Percentiles rank a stretch among this genome's conserved stretches.
These are phyloP conservation scores for Smutsia gigantea DNA, from an alignment of 2,797 vertebrate genomes.

Conservation along the genomic window DNA sequence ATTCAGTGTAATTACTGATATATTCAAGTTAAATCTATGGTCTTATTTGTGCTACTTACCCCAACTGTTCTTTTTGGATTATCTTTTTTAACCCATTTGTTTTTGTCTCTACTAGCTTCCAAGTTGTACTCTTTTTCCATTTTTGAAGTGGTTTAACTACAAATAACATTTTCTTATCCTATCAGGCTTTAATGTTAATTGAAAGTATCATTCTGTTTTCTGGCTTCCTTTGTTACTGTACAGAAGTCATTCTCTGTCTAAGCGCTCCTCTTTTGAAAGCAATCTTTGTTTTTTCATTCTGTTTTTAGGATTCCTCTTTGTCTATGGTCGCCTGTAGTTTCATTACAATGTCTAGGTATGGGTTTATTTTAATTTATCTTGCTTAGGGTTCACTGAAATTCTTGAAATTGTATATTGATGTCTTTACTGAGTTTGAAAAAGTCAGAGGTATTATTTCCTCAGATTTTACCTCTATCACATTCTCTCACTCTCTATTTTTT, in stretches of 20 bases:
- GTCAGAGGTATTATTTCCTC: not conserved
- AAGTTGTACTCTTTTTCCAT: not conserved
- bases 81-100: not conserved
- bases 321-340: not conserved
- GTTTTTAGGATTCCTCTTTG: not conserved
- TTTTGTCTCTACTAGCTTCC: slow-evolving; percentile 11
- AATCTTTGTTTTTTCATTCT: not conserved
- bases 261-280: not conserved
- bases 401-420: not conserved
- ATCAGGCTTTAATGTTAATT: slow-evolving; percentile 35
- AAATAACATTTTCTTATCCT: not conserved
- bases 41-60: not conserved
- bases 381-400: not conserved
- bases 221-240: not conserved
- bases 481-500: not conserved
- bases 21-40: not conserved
- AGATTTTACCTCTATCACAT: not conserved
- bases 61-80: slow-evolving; percentile 11
- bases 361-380: not conserved
- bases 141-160: not conserved
- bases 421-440: slow-evolving; percentile 3
- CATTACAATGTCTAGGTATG: not conserved
- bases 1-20: not conserved
- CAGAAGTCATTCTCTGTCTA: slow-evolving; percentile 5
- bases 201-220: not conserved